phyloP scores from a whole-genome alignment of 1,140 invertebrate species.

The Archivesica marissinica region DNA sequence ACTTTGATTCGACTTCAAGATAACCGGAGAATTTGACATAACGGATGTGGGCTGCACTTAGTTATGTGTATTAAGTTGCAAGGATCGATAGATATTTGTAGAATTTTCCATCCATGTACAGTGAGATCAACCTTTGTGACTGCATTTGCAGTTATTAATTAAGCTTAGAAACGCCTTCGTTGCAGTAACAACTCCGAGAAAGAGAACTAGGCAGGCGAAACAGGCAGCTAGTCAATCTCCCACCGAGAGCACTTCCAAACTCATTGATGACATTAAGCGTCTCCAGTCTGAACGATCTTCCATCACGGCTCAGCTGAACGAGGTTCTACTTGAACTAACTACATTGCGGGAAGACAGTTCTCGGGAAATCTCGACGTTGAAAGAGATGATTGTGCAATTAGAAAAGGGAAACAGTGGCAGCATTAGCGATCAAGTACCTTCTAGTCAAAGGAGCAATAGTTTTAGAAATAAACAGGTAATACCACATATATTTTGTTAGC shows the following conservation, averaged over 20 bases:
- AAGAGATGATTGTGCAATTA: constrained; percentile 28
- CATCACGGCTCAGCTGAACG: constrained; percentile 68
- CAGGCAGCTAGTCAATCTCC: background rate
- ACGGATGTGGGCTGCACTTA: too few species aligned
- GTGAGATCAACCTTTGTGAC: too few species aligned
- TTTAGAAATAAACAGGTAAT: constrained; percentile 27
- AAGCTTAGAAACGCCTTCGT: too few species aligned
- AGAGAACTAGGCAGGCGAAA: constrained; percentile 16
- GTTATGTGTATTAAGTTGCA: too few species aligned
- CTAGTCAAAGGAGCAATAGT: constrained; percentile 36
- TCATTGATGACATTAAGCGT: constrained; percentile 65
- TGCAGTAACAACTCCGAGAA: constrained; percentile 28
- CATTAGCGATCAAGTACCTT: background rate
- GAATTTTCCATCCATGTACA: too few species aligned
- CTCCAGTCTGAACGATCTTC: constrained; percentile 73
- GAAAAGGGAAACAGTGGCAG: constrained; percentile 8
- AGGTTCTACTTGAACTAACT: constrained; percentile 52
- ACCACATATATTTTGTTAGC: too few species aligned
- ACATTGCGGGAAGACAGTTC: constrained; percentile 33
- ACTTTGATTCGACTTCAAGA: too few species aligned
- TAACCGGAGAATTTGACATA: too few species aligned
- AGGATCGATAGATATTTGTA: too few species aligned
- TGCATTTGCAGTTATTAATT: background rate
- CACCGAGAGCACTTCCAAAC: constrained; percentile 16
- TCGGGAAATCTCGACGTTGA: constrained; percentile 26